A percentile compares a stretch with the other conserved stretches of the same genome.
Evolutionary conservation across 2,888 invertebrate genomes (phyloP).

Genomic region (Smittia aterrima): DNA sequence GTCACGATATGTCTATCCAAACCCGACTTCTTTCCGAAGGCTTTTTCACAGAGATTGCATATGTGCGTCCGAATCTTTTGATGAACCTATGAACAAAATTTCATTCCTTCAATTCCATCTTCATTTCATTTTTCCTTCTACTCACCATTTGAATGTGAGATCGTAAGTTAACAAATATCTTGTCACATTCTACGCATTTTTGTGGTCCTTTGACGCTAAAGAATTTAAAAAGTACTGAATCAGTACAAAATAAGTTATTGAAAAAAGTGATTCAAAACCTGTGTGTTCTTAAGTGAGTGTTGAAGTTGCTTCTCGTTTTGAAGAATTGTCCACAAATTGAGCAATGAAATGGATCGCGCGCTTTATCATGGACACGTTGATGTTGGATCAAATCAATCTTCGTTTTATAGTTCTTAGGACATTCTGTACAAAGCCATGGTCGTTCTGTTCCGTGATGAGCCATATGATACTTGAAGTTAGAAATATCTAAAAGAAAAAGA

Average conservation of each 20-base stretch:
- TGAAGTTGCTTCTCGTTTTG: constrained; percentile 47
- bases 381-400: constrained; percentile 48
- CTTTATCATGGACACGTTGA: constrained; percentile 48
- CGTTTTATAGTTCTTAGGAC: constrained; percentile 48
- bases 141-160: constrained; percentile 11
- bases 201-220: neutral
- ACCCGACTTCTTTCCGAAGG: constrained; percentile 19
- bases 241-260: too few relatives aligned
- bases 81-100: constrained; percentile 3
- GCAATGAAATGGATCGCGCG: constrained; percentile 48
- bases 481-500: neutral
- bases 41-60: constrained; percentile 13
- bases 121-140: too few relatives aligned
- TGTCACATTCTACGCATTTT: neutral
- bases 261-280: too few relatives aligned
- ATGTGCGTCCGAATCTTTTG: neutral
- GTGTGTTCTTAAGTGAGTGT: constrained; percentile 48
- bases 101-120: neutral
- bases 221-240: too few relatives aligned
- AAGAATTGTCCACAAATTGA: constrained; percentile 49
- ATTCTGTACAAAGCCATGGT: constrained; percentile 46
- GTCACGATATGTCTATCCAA: neutral
- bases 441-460: constrained; percentile 13
- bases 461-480: constrained; percentile 18
- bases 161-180: constrained; percentile 4